These are phyloP conservation scores for Gymnodraco acuticeps DNA, from an alignment of 2,797 vertebrate species.

Conservation along the genomic window DNA sequence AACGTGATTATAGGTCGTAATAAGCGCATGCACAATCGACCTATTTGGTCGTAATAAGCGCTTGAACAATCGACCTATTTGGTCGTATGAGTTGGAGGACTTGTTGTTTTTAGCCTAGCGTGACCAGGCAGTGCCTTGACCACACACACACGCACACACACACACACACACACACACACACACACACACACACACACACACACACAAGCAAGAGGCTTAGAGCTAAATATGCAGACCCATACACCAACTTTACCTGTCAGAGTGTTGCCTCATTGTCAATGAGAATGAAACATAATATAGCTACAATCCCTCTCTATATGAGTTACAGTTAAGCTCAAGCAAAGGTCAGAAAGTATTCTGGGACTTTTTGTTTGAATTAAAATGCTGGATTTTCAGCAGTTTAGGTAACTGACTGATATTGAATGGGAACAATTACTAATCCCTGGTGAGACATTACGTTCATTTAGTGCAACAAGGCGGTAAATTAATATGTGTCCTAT, in stretches of 20 bases:
- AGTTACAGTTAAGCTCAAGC: background rate
- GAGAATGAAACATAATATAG: background rate
- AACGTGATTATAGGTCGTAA: too few relatives aligned
- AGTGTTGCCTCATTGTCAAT: background rate
- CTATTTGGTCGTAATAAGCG: too few relatives aligned
- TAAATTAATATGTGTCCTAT: background rate
- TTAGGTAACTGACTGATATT: background rate
- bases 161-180: conserved; percentile 1
- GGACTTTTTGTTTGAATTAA: background rate
- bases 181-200: conserved; percentile 1
- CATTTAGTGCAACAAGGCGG: conserved; percentile 18
- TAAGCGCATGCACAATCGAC: too few relatives aligned
- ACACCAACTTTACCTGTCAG: background rate
- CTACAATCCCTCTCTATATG: background rate
- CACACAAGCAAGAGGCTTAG: background rate
- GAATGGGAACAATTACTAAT: conserved; percentile 12
- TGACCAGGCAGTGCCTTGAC: conserved; percentile 52
- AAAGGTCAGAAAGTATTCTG: background rate
- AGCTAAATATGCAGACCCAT: background rate
- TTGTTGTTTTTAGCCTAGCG: conserved; percentile 33
- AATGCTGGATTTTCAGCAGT: background rate
- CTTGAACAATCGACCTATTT: too few relatives aligned
- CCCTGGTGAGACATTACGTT: conserved; percentile 14
- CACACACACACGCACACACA: background rate
- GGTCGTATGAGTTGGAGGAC: too few relatives aligned